These are phyloP conservation scores for Oncopeltus fasciatus DNA, from an alignment of 1,140 invertebrate genomes.

Conservation along the genomic window DNA sequence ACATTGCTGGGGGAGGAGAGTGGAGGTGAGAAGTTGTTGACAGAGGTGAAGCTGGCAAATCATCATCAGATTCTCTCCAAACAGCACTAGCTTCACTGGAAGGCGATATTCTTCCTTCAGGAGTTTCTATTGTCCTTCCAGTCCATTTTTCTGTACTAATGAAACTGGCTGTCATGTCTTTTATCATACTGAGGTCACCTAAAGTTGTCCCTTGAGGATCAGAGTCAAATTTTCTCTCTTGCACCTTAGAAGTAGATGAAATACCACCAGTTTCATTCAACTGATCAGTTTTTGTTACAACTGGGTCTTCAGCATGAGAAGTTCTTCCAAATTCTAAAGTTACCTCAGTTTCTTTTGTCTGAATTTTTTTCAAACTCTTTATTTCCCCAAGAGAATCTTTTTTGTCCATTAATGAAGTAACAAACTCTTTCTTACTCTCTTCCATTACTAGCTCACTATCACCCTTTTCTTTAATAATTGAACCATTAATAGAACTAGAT, in stretches of 20 bases:
- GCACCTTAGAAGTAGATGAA: not conserved
- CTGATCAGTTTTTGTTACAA: not conserved
- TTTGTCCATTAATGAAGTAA: not conserved
- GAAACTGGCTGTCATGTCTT: constrained; percentile 3
- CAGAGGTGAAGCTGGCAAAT: constrained; percentile 38
- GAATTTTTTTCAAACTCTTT: not conserved
- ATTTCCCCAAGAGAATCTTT: not conserved
- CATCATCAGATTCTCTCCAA: constrained; percentile 35
- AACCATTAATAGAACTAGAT: not conserved
- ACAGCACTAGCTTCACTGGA: not conserved
- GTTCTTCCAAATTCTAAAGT: not conserved
- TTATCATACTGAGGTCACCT: not conserved
- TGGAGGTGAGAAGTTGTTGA: constrained; percentile 49
- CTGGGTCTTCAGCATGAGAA: not conserved
- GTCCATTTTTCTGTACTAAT: not conserved
- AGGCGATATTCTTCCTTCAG: not conserved
- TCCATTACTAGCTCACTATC: not conserved
- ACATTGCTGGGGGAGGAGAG: constrained; percentile 42
- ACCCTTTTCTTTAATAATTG: not conserved
- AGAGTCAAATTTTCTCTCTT: not conserved
- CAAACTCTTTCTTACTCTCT: not conserved
- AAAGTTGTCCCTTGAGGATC: not conserved
- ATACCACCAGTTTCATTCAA: no score
- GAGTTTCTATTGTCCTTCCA: not conserved
- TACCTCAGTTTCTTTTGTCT: not conserved